Evolutionary conservation across 2,113 vertebrate genomes (phyloP), one percentile per base, ranked within the genome.

Genomic region (Brienomyrus longianalis): DNA sequence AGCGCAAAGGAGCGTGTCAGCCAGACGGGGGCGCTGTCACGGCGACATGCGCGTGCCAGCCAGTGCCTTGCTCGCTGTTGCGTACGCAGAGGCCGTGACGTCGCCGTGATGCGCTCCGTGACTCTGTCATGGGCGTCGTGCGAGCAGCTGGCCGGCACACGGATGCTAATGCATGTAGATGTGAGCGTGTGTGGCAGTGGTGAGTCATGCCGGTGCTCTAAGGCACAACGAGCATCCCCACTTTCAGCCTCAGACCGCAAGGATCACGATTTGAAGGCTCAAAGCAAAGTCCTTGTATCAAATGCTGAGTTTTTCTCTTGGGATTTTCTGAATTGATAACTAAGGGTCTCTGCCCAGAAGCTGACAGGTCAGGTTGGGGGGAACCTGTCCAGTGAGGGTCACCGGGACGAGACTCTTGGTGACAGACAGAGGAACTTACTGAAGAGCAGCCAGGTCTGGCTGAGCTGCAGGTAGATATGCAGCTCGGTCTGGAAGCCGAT

Each of bases 381-480:
- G 59, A 3, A 3, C 59, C n/a, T 11, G 59, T 9, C n/a, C n/a
- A 31, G 62, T 27, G n/a, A 70, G n/a, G 3, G n/a, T 66, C n/a
- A 66, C 59, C 9, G 23, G n/a, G n/a, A 66, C 8, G 59, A 66
- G n/a, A 27, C 59, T 3, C 23, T n/a, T n/a, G 3, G n/a, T 13
- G 62, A 13, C 62, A 31, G 62, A 70, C 27, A 1, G 27, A 5
- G 8, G 21, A 62, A 89, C 95, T 51, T 92, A 99, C 98, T 96
- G 95, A 99, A 96, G 77, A 96, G 90, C 86, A 99, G 95, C 98
- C 98, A 99, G 3, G 97, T 98, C 92, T 99, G 97, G 87, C 96
- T 97, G 94, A 98, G 95, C 83, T 96, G 94, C 90, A 99, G 96
- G 93, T 98, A 98, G 89, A 97, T 92, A 86, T 94, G 95, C 93